Base-by-base conservation (phyloP, 2,797 vertebrate genomes). In the Podargus strigoides region DNA sequence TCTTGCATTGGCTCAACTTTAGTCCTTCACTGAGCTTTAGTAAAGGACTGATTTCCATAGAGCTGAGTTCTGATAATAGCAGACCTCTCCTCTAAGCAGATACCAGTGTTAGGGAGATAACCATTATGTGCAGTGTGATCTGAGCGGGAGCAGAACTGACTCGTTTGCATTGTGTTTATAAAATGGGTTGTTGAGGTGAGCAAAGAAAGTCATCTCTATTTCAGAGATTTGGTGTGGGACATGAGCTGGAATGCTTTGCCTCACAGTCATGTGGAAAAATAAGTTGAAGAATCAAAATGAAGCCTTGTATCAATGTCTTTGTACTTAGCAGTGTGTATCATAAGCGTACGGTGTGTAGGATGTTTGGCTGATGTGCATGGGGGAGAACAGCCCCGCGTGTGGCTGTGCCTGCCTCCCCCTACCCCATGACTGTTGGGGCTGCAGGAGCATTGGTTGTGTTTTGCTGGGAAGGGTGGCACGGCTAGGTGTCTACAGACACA, bases 41-140 rank as follows among this genome's bases (percentile, higher is more conserved):
- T 60, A 32, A 83, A 83, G 41, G 24, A 56, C 58, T 9, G 32
- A 26, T 70, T 85, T 87, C 64, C 0, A 0, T 27, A 13, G 73
- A 80, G 36, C 58, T 64, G 55, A 37, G 56, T 50, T 85, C 41
- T 52, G n/a, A 30, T 60, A 68, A 22, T 26, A 68, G 78, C 64
- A 77, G 74, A 77, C 60, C 26, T 82, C 52, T 70, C 21, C n/a
- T 85, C 52, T 34, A 28, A 56, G 79, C 34, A 85, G 34, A 11
- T 41, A 62, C 3, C 34, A 24, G 32, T 1, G 0, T 72, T 53
- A 15, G 1, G 0, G 37, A 36, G 47, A 14, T 53, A 82, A 62
- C 13, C 0, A 0, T 76, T 58, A 30, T 0, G 2, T 37, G 30
- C 80, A 67, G 39, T 0, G 1, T 53, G 26, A 36, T 67, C 49